phyloP scores from a whole-genome alignment of 1,140 invertebrate species.

The Aphis craccivora region DNA sequence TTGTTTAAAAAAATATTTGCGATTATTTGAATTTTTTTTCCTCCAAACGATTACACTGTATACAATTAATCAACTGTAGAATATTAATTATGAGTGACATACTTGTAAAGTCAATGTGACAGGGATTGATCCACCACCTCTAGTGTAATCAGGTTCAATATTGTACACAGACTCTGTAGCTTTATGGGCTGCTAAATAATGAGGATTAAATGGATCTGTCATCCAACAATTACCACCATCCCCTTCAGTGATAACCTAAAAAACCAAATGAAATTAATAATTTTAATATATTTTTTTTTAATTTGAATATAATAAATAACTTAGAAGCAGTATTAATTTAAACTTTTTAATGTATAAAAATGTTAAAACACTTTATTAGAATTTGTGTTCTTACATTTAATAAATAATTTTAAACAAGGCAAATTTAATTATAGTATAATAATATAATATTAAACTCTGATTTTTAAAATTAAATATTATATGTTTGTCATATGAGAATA shows the following conservation, averaged over 20 bases:
- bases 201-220: slow-evolving; percentile 88
- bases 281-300: background rate
- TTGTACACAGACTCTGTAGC: slow-evolving; percentile 91
- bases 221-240: slow-evolving; percentile 91
- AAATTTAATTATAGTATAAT: background rate
- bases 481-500: too few relatives aligned
- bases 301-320: background rate
- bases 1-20: too few relatives aligned
- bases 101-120: slow-evolving; percentile 85
- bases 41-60: background rate
- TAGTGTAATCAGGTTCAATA: slow-evolving; percentile 91
- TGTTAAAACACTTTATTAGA: too few relatives aligned
- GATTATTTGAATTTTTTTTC: too few relatives aligned
- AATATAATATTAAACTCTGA: too few relatives aligned
- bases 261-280: slow-evolving; percentile 64
- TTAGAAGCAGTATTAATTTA: background rate
- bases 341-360: background rate
- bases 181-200: slow-evolving; percentile 86
- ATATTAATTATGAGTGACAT: background rate
- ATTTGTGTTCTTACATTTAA: background rate
- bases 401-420: background rate
- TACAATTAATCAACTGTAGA: background rate
- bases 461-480: too few relatives aligned
- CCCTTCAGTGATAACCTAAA: slow-evolving; percentile 65
- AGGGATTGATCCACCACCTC: slow-evolving; percentile 96